These are phyloP conservation scores for Orchesella cincta DNA, from an alignment of 1,140 invertebrate genomes.

Conservation along the genomic window DNA sequence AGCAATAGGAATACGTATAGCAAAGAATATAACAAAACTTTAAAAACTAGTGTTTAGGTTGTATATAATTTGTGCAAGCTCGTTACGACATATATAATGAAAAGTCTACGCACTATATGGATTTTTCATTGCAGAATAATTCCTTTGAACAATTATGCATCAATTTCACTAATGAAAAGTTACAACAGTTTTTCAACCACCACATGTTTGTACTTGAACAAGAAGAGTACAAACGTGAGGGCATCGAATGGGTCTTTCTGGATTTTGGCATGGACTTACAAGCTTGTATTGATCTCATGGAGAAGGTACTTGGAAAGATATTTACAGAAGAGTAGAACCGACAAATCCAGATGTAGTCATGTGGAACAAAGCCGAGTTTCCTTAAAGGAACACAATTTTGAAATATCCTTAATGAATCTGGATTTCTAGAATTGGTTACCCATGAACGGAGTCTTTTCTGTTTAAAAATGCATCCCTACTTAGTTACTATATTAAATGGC, in stretches of 20 bases:
- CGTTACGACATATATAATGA: too few relatives aligned
- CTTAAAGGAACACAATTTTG: too few relatives aligned
- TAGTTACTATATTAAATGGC: background rate
- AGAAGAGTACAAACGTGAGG: constrained; percentile 93
- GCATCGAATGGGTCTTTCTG: constrained; percentile 92
- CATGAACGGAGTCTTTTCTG: too few relatives aligned
- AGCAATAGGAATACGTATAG: too few relatives aligned
- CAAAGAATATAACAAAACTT: too few relatives aligned
- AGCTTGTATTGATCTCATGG: constrained; percentile 93
- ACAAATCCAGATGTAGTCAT: constrained; percentile 25
- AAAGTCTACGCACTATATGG: too few relatives aligned
- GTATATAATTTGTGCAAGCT: too few relatives aligned
- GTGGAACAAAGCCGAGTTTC: constrained; percentile 29
- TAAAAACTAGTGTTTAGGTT: too few relatives aligned
- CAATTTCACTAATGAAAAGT: constrained; percentile 98
- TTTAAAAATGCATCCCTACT: too few relatives aligned
- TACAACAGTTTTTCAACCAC: constrained; percentile 98
- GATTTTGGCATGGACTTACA: constrained; percentile 96
- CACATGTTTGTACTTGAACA: constrained; percentile 98
- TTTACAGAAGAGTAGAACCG: constrained; percentile 23
- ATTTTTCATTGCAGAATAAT: constrained; percentile 29
- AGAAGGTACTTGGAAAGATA: constrained; percentile 72
- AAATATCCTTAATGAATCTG: too few relatives aligned
- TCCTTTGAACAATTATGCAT: constrained; percentile 66
- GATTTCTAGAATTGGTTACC: too few relatives aligned